Base-by-base conservation (phyloP, 30 jellyfish, hydroid and myxozoan species). In the Rhopilema esculentum region DNA sequence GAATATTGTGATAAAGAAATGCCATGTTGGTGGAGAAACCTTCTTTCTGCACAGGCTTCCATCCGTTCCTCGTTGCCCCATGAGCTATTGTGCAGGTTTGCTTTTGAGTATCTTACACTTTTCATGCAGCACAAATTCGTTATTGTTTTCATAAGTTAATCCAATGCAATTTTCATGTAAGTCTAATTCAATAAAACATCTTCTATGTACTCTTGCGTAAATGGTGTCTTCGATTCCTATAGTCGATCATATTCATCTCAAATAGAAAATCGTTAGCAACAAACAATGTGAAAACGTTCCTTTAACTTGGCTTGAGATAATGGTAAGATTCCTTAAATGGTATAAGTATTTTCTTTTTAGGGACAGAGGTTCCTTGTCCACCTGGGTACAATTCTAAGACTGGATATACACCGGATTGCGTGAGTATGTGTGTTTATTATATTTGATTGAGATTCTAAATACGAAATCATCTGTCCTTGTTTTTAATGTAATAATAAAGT, bases 1-100 rank as follows among this genome's bases (percentile, higher is more conserved):
- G 96, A 33, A 72, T 27, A 88, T 93, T 23, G 30, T 61, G 50
- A 93, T 93, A 16, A 88, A 73, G 40, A 88, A 77, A 74, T 93
- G 98, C 66, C 87, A 63, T 8, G 80, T 64, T 18, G 87, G 87
- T 61, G 66, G 63, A 1, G 93, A 88, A 20, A 88, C 69, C 15
- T 88, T 66, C 40, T 88, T 63, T 75, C 77, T 93, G 53, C 92
- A 93, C 65, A 75, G 80, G 21, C 75, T 93, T 4, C 30, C 82
- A 68, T 88, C 97, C 83, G 91, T 67, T 4, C 96, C 97, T 8
- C 91, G 85, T 25, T 82, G 96, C 85, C 92, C 96, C 12, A 93
- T 93, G 98, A 61, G 90, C 16, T 93, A 93, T 23, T 93, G 98
- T 83, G 98, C 97, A 26, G 98, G 98, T 93, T 22, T 27, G 80